These are phyloP conservation scores for Subacronicta megacephala DNA, from an alignment of 2,888 invertebrate genomes.

Conservation along the genomic window DNA sequence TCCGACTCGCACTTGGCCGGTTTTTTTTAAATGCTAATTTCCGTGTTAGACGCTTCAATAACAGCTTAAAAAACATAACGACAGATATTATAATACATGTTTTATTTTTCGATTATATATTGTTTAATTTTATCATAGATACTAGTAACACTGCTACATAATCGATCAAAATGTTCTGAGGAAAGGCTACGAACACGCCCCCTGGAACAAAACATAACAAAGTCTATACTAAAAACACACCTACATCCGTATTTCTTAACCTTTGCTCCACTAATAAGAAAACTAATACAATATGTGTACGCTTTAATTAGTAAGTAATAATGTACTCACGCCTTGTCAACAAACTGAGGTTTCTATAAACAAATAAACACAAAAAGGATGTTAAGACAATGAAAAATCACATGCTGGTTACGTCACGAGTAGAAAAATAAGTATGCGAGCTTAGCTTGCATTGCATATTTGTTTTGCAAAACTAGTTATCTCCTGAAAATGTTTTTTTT, in stretches of 20 bases:
- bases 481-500: no score
- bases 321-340: constrained; percentile 50
- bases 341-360: constrained; percentile 40
- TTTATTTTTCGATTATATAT: no score
- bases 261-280: constrained; percentile 35
- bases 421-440: neutral
- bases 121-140: no score
- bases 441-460: no score
- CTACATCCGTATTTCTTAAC: constrained; percentile 30
- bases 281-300: constrained; percentile 37
- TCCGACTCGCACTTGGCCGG: no score
- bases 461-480: no score
- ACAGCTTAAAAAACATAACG: no score
- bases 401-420: constrained; percentile 1
- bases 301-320: constrained; percentile 49
- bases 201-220: neutral
- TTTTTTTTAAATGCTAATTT: no score
- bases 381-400: constrained; percentile 25
- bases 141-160: no score
- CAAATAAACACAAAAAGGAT: constrained; percentile 56
- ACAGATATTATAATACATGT: no score
- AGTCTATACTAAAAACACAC: constrained; percentile 8
- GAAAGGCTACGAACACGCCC: neutral
- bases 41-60: no score
- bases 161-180: no score